Conservation (phyloP, 2,888 invertebrate species). For the Amphipoea oculea region DNA sequence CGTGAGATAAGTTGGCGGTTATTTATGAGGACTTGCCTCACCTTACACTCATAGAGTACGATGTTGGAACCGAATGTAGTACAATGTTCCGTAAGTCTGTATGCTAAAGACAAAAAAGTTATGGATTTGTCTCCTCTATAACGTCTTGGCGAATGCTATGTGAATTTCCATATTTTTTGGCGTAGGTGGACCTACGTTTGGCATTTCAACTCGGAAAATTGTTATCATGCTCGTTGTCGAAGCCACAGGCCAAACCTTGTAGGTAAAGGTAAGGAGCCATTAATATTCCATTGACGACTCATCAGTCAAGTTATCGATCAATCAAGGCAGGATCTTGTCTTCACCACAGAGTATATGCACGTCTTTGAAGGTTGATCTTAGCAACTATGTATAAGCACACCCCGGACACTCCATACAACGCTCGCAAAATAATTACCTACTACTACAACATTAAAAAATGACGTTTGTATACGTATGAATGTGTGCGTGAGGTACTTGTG, state of each 20-base stretch:
- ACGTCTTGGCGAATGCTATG: not conserved
- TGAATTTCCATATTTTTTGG: not conserved
- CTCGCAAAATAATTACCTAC: too few relatives aligned
- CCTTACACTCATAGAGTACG: conserved; percentile 8
- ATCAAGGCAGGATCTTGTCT: conserved; percentile 10
- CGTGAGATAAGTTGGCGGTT: conserved; percentile 54
- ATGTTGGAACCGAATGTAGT: not conserved
- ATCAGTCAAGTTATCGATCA: conserved; percentile 32
- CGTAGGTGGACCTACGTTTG: not conserved
- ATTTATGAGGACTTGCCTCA: conserved; percentile 46
- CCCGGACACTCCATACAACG: too few relatives aligned
- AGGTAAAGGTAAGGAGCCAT: not conserved
- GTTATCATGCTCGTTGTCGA: not conserved
- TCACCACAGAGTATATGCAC: not conserved
- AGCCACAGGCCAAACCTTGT: not conserved
- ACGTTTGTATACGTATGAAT: too few relatives aligned
- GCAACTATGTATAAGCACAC: not conserved
- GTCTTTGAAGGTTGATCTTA: not conserved
- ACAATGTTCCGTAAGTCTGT: not conserved
- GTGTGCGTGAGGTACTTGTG: too few relatives aligned
- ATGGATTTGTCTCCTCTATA: not conserved
- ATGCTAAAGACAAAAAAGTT: not conserved
- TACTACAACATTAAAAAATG: too few relatives aligned
- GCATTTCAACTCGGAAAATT: not conserved
- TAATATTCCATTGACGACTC: conserved; percentile 29